Percentiles rank a stretch among this genome's conserved stretches.
Evolutionary conservation across 2,797 vertebrate genomes (phyloP).

Genomic region (Myotis findleyi): DNA sequence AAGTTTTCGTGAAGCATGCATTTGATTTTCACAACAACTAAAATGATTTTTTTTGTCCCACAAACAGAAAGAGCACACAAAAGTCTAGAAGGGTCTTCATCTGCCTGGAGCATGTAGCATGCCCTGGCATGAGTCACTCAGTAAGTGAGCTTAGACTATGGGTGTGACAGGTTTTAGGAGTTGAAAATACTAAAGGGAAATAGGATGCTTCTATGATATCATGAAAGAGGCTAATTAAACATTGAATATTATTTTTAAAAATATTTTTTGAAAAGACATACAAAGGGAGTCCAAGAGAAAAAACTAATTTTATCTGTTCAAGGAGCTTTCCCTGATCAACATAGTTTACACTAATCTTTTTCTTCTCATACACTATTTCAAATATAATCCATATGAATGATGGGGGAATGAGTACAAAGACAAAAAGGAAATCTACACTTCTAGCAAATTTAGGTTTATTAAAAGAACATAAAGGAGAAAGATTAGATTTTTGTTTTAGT

Average conservation of each 20-base stretch:
- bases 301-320: not conserved
- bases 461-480: not conserved
- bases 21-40: not conserved
- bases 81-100: too few relatives aligned
- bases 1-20: not conserved
- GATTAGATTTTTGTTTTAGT: not conserved
- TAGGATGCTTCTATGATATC: not conserved
- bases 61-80: not conserved
- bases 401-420: not conserved
- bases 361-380: not conserved
- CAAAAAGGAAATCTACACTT: not conserved
- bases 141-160: not conserved
- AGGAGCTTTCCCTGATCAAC: not conserved
- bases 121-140: too few relatives aligned
- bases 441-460: not conserved
- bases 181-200: not conserved
- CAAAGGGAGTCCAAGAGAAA: not conserved
- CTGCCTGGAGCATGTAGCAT: fast-evolving
- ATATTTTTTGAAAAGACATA: not conserved
- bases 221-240: not conserved
- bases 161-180: not conserved
- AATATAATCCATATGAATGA: not conserved
- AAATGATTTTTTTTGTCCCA: not conserved
- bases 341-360: not conserved
- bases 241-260: not conserved